Percentiles rank a stretch among this genome's conserved stretches.
phyloP scores from a whole-genome alignment of 1,140 invertebrate species.

The Pseudomyrmex pallidus region DNA sequence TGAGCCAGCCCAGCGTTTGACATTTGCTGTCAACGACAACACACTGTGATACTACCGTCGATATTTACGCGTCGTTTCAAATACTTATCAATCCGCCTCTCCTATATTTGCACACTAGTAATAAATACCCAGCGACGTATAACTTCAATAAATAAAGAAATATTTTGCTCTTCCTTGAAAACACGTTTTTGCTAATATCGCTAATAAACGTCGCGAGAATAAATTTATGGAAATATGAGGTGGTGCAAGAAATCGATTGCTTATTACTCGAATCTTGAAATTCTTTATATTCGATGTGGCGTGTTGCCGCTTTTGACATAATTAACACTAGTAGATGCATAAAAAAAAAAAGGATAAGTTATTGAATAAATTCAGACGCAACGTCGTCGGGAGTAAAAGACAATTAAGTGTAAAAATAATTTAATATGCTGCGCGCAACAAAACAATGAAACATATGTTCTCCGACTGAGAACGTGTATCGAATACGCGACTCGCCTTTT shows the following conservation, averaged over 20 bases:
- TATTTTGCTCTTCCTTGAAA: not conserved
- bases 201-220: not conserved
- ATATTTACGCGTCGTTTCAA: too few species aligned
- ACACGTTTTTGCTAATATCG: too few species aligned
- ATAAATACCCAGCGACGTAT: not conserved
- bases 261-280: not conserved
- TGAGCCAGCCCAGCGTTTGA: too few species aligned
- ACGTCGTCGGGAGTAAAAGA: not conserved
- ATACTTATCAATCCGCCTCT: too few species aligned
- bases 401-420: not conserved
- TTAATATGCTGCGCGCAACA: not conserved
- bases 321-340: not conserved
- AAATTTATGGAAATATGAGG: not conserved
- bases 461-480: constrained; percentile 28
- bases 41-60: too few species aligned
- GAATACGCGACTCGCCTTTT: constrained; percentile 33
- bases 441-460: constrained; percentile 23
- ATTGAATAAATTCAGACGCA: not conserved
- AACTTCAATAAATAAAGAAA: not conserved
- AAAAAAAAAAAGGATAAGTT: not conserved
- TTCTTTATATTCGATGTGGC: not conserved
- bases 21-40: too few species aligned
- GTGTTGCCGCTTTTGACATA: not conserved
- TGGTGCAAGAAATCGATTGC: not conserved
- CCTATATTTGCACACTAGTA: too few species aligned